Base-by-base conservation (phyloP, 2,888 invertebrate genomes). In the Andrena bicolor region DNA sequence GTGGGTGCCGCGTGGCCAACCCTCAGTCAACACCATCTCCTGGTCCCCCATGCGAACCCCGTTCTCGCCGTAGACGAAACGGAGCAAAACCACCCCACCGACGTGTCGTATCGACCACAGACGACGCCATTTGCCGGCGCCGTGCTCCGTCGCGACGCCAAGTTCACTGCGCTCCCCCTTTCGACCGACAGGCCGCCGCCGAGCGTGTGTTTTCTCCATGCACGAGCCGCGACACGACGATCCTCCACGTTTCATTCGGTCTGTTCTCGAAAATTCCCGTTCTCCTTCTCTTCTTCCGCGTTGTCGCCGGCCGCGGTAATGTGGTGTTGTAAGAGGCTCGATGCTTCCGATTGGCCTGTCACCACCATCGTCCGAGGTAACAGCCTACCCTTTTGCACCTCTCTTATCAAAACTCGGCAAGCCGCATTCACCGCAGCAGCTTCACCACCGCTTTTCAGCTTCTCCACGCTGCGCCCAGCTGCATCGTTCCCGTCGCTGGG, bases 291-390 rank as follows among this genome's bases (percentile, higher is more conserved):
- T 20, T 51, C 10, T 23, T 81, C 48, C n/a, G n/a, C 60, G 56
- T 35, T 65, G 60, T 41, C 35, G 41, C 48, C 65, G 41, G 60
- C 28, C 56, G 75, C 76, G 77, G 61, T 28, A 91, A 56, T 91
- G 92, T 91, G 91, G 92, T 91, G 92, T 88, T 92, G 92, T 88
- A 91, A 92, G 87, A 90, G 86, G 85, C 88, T 89, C 82, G 88
- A 90, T 87, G 82, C 87, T 60, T 90, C 92, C 84, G 90, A 90
- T 88, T 90, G 91, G 91, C 91, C 91, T 76, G 88, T 91, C 87
- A 91, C 91, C 75, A 90, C 90, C 86, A 77, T 91, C 80, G 86
- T 90, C 71, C 87, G 91, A 91, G 90, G 90, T 91, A 91, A 91
- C 41, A 68, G 69, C 71, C 64, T 88, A 77, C 77, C 80, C 75